These are phyloP conservation scores for Spodoptera exigua DNA, from an alignment of 2,888 invertebrate genomes.

Conservation along the genomic window DNA sequence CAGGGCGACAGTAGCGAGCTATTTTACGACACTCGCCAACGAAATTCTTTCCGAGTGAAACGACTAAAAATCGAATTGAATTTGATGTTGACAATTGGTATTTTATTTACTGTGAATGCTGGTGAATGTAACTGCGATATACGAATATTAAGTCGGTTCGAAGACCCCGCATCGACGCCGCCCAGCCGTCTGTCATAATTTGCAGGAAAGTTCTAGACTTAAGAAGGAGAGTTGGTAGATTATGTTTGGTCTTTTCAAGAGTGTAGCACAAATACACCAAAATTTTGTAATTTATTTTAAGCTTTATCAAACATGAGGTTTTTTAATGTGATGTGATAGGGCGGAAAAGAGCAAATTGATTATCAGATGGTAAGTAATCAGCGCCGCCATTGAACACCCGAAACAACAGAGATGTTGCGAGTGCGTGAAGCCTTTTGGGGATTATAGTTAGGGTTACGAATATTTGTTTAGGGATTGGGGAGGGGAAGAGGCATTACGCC, in stretches of 20 bases:
- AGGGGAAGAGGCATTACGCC: too few species aligned
- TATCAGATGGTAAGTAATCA: too few species aligned
- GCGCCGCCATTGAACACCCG: too few species aligned
- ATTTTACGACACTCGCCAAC: conserved; percentile 72
- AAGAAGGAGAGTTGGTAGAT: not conserved
- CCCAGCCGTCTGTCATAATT: conserved; percentile 6
- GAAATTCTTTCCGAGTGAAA: conserved; percentile 70
- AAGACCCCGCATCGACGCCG: conserved; percentile 4
- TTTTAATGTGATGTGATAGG: too few species aligned
- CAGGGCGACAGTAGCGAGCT: conserved; percentile 66
- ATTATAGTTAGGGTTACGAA: too few species aligned
- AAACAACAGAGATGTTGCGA: too few species aligned
- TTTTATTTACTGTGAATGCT: conserved; percentile 64
- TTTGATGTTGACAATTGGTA: conserved; percentile 67
- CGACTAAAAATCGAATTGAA: conserved; percentile 73
- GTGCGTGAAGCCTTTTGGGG: too few species aligned
- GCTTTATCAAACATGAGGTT: too few species aligned
- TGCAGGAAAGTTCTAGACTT: not conserved
- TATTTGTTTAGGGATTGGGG: too few species aligned
- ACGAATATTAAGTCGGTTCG: conserved; percentile 31
- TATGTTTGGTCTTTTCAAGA: not conserved
- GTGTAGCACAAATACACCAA: not conserved
- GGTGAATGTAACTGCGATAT: conserved; percentile 35
- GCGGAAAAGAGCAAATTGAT: too few species aligned
- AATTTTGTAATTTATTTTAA: too few species aligned